Evolutionary conservation across 30 jellyfish, hydroid and myxozoan genomes (phyloP).

Genomic region (Rhopilema esculentum): DNA sequence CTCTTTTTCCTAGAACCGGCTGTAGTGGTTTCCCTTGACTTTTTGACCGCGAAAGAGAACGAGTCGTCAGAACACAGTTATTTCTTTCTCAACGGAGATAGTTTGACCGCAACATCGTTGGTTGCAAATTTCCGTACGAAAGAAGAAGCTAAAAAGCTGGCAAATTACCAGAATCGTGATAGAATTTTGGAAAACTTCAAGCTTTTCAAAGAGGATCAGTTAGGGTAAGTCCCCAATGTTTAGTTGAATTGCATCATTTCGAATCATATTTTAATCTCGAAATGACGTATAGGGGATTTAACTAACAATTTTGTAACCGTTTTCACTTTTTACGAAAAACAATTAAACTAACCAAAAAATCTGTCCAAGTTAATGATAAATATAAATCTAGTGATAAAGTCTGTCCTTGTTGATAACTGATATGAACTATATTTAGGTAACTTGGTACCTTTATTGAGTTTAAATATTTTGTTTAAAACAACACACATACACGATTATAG

Average conservation of each 20-base stretch:
- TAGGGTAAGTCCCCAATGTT: neutral
- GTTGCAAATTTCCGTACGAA: neutral
- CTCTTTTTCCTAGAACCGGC: conserved; percentile 38
- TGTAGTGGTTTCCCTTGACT: conserved; percentile 15
- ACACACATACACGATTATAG: too few species aligned
- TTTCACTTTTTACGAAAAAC: too few species aligned
- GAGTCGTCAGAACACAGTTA: neutral
- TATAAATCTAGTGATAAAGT: too few species aligned
- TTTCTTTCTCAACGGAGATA: neutral
- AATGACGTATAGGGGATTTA: neutral
- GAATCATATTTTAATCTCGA: neutral
- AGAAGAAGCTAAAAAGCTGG: neutral
- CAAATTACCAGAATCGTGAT: neutral
- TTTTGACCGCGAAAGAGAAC: neutral
- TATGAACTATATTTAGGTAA: too few species aligned
- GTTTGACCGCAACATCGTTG: neutral
- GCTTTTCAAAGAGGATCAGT: neutral
- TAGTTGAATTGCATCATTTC: neutral
- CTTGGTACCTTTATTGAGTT: too few species aligned
- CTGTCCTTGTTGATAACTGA: too few species aligned
- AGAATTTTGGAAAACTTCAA: neutral
- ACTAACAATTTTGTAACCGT: neutral
- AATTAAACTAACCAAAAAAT: too few species aligned
- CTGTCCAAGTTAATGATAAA: too few species aligned
- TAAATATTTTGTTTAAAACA: too few species aligned